phyloP scores from a whole-genome alignment of 1,140 invertebrate genomes.

The Tetranychus cinnabarinus region DNA sequence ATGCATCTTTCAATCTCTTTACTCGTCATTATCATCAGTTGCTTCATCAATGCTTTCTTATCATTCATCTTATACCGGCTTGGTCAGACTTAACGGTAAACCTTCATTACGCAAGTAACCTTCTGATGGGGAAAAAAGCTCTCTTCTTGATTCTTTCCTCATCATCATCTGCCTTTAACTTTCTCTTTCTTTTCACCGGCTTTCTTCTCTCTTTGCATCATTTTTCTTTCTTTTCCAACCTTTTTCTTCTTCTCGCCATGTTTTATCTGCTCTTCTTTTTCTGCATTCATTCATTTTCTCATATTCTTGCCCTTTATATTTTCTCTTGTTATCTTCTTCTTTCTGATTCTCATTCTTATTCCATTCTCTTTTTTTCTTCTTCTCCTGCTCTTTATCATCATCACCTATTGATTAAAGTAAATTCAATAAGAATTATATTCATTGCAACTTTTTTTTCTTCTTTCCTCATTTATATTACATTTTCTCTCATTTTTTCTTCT shows the following conservation, averaged over 20 bases:
- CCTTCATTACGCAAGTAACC: too few species aligned
- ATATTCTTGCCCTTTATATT: background rate
- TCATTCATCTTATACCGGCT: background rate
- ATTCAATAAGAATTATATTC: too few species aligned
- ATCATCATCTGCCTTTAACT: background rate
- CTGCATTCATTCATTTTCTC: background rate
- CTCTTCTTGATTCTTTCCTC: too few species aligned
- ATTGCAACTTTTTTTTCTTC: too few species aligned
- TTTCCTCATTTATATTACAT: too few species aligned
- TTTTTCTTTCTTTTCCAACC: background rate
- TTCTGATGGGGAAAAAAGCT: too few species aligned
- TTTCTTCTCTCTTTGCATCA: background rate
- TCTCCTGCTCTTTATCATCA: background rate
- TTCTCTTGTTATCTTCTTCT: background rate
- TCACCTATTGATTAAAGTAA: too few species aligned
- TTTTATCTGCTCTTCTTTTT: background rate
- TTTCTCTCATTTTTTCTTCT: too few species aligned
- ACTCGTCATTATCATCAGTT: background rate
- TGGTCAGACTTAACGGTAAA: too few species aligned
- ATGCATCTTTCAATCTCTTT: background rate
- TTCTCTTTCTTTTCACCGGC: background rate
- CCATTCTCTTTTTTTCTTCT: background rate
- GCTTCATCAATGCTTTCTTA: background rate
- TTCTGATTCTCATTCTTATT: background rate
- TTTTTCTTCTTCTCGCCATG: background rate